These are phyloP conservation scores for Andrena trimmerana DNA, from an alignment of 2,888 invertebrate species.

Conservation along the genomic window DNA sequence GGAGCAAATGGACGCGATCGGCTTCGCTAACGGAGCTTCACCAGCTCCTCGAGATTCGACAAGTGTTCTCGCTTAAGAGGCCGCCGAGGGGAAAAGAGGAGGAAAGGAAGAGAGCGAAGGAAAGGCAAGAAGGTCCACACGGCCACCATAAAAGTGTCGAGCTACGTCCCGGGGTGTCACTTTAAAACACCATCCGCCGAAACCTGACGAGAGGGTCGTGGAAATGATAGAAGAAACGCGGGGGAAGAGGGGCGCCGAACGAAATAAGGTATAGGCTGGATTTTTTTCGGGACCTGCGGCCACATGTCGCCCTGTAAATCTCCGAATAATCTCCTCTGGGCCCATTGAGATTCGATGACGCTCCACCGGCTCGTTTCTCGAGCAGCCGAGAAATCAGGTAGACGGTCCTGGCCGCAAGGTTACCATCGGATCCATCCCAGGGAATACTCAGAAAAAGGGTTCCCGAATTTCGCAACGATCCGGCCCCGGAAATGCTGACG, in stretches of 20 bases:
- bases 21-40: conserved; percentile 23
- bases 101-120: conserved; percentile 2
- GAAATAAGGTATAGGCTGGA: conserved; percentile 24
- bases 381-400: conserved; percentile 56
- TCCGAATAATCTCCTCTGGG: conserved; percentile 49
- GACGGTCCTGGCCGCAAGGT: conserved; percentile 16
- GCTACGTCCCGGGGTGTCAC: conserved; percentile 65
- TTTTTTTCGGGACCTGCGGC: conserved; percentile 41
- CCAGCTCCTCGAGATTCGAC: conserved; percentile 46
- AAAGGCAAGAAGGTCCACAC: conserved; percentile 10
- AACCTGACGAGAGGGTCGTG: conserved; percentile 17
- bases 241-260: conserved; percentile 6
- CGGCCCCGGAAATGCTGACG: conserved; percentile 49
- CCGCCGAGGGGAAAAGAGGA: not conserved
- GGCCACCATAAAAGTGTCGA: conserved; percentile 64
- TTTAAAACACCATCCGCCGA: conserved; percentile 49
- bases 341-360: conserved; percentile 52
- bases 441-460: conserved; percentile 66
- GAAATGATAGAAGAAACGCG: conserved; percentile 23
- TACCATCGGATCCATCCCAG: conserved; percentile 10
- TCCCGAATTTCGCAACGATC: conserved; percentile 63
- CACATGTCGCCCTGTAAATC: conserved; percentile 67
- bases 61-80: conserved; percentile 62
- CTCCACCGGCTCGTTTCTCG: conserved; percentile 19
- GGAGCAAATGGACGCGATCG: conserved; percentile 20